Base-by-base conservation (phyloP, 2,888 invertebrate genomes). In the Hyposoter dolosus region DNA sequence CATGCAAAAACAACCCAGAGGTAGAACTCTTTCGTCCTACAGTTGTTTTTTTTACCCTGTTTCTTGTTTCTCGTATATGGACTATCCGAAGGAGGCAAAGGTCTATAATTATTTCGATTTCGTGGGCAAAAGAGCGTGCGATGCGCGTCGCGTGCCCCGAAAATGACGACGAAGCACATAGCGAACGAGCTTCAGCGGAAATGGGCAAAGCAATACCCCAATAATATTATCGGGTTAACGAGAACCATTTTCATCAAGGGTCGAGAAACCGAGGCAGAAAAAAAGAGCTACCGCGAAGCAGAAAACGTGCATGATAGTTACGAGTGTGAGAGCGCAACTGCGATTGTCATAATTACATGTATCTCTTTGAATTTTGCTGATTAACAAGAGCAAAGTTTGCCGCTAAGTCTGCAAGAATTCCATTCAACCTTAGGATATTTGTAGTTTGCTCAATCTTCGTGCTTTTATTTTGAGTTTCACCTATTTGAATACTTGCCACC, bases 261-360 rank as follows among this genome's bases (percentile, higher is more conserved):
- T 68, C 77, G 78, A 84, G 78, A 81, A 81, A 79, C 77, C 45
- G 60, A 45, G 77, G 60, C 60, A 40, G 23, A 50, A 40, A 60
- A 19, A 56, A 12, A 28, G 15, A 28, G 28, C 28, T 4, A 60
- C 23, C 23, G 56, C 12, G 15, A 28, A 1, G 15, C 28, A 15
- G 3, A 68, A 66, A 65, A 74, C 69, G 56, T 60, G 40, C 40
- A 10, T 40, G 66, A 56, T 74, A 40, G 89, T 85, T 84, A 82
- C 85, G 87, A 90, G 84, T 77, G 88, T 84, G 88, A 77, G 75
- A 76, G 87, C 69, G 81, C 84, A 87, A 76, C 79, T 71, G 75
- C 79, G 53, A 71, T 83, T 76, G 85, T 72, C 76, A 85, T 76
- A 85, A 85, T 85, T 85, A 80, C 79, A 76, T 63, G 69, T 53